These are phyloP conservation scores for Orius insidiosus DNA, from an alignment of 1,140 invertebrate species.

Conservation along the genomic window DNA sequence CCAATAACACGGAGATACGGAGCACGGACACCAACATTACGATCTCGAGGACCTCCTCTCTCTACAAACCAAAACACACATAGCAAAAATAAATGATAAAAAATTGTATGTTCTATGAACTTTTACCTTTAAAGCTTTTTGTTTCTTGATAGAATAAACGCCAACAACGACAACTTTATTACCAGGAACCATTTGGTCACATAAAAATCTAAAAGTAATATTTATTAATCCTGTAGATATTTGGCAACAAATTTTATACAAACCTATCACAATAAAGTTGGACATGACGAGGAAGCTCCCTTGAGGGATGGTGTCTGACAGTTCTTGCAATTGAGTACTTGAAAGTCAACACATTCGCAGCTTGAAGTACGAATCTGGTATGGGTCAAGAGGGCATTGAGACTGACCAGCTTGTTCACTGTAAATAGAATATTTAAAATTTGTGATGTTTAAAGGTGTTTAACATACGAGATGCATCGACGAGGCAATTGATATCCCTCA, in stretches of 20 bases:
- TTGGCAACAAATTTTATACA: conserved; percentile 8
- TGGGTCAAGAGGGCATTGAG: conserved; percentile 92
- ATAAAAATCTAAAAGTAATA: conserved; percentile 48
- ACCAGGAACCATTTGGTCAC: conserved; percentile 90
- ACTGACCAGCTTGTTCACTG: conserved; percentile 72
- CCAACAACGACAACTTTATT: conserved; percentile 88
- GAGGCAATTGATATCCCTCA: conserved; percentile 90
- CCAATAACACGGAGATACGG: conserved; percentile 92
- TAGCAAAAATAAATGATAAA: no score
- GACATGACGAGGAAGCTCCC: conserved; percentile 97
- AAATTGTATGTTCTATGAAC: no score
- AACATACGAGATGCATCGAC: conserved; percentile 81
- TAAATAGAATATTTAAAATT: conserved; percentile 23
- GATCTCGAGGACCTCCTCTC: no score
- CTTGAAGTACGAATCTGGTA: conserved; percentile 97
- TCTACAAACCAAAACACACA: conserved; percentile 22
- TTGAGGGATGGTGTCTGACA: conserved; percentile 90
- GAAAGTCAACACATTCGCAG: conserved; percentile 90
- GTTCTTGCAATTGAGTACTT: conserved; percentile 82
- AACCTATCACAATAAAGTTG: conserved; percentile 84
- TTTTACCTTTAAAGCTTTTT: conserved; percentile 21
- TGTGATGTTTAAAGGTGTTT: conserved; percentile 11
- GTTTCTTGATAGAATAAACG: conserved; percentile 93
- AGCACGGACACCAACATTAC: conserved; percentile 60
- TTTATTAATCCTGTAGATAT: background rate